Evolutionary conservation across 2,888 invertebrate genomes (phyloP).

Genomic region (Macrophya annulata): DNA sequence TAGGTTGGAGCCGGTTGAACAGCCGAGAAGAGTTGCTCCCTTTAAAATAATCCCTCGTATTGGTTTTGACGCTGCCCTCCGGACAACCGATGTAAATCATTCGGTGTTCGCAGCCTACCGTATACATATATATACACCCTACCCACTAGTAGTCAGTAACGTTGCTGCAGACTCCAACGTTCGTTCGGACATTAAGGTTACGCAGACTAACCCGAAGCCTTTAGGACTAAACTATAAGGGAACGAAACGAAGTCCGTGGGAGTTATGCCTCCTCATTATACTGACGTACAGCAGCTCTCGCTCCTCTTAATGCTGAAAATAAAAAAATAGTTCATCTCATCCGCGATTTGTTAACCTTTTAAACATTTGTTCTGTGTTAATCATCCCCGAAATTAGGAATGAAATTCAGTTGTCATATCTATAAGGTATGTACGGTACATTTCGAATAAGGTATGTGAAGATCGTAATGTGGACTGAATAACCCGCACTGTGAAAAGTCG

Average conservation of each 20-base stretch:
- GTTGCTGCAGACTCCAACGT: neutral
- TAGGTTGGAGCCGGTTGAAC: neutral
- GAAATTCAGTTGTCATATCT: neutral
- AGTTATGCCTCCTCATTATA: slow-evolving; percentile 70
- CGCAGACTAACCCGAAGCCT: neutral
- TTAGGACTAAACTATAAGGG: neutral
- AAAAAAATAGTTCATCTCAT: neutral
- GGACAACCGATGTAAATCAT: slow-evolving; percentile 73
- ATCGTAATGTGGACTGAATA: neutral
- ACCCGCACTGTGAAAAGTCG: neutral
- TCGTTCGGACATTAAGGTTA: slow-evolving; percentile 16
- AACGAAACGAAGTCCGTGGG: neutral
- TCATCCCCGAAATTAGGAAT: neutral
- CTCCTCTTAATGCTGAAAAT: neutral
- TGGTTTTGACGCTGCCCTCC: slow-evolving; percentile 73
- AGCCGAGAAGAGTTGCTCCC: slow-evolving; percentile 55
- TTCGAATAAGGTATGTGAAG: neutral
- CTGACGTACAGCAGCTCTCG: slow-evolving; percentile 73
- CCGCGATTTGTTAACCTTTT: neutral
- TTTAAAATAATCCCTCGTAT: slow-evolving; percentile 71
- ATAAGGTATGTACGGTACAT: too few species aligned
- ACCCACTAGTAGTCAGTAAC: slow-evolving; percentile 3
- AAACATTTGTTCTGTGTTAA: neutral
- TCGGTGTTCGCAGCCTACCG: slow-evolving; percentile 54
- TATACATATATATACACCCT: neutral